Percentiles rank a stretch among this genome's conserved stretches.
These are phyloP conservation scores for Chinchilla lanigera DNA, from an alignment of 2,113 vertebrate genomes.

Conservation along the genomic window DNA sequence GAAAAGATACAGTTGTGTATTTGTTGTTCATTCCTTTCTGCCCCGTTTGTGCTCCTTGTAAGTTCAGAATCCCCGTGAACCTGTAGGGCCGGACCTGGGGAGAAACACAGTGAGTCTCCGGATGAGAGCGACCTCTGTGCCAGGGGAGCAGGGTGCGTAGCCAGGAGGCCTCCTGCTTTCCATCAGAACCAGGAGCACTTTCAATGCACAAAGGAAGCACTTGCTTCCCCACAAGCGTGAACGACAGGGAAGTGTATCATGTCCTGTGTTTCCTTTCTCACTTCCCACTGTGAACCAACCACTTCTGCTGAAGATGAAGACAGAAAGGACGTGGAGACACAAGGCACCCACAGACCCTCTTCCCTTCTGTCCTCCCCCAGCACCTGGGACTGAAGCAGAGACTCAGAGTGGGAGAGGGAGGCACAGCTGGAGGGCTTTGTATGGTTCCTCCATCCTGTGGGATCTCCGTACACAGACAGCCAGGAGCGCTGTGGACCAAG, in stretches of 20 bases:
- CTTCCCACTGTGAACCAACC: not conserved
- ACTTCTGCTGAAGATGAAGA: not conserved
- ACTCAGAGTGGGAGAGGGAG: not conserved
- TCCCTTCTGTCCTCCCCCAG: not conserved
- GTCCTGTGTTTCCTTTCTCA: not conserved
- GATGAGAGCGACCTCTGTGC: not conserved
- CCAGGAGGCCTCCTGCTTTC: not conserved
- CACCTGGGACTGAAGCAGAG: too few species aligned
- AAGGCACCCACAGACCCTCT: not conserved
- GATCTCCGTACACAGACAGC: not conserved
- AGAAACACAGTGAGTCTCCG: rapidly evolving
- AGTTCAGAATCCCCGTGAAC: not conserved
- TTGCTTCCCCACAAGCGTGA: not conserved
- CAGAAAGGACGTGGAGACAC: not conserved
- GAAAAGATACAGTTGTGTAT: not conserved
- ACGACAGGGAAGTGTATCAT: too few species aligned
- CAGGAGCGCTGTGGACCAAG: not conserved
- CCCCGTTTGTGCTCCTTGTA: rapidly evolving
- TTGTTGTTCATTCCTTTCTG: too few species aligned
- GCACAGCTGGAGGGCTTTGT: not conserved
- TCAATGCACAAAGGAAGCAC: not conserved
- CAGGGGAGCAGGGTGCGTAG: not conserved
- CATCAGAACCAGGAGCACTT: not conserved
- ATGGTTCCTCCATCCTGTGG: not conserved
- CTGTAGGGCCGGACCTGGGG: too few species aligned